Evolutionary conservation across 2,113 vertebrate genomes (phyloP).

Genomic region (Neolamprologus devosi): DNA sequence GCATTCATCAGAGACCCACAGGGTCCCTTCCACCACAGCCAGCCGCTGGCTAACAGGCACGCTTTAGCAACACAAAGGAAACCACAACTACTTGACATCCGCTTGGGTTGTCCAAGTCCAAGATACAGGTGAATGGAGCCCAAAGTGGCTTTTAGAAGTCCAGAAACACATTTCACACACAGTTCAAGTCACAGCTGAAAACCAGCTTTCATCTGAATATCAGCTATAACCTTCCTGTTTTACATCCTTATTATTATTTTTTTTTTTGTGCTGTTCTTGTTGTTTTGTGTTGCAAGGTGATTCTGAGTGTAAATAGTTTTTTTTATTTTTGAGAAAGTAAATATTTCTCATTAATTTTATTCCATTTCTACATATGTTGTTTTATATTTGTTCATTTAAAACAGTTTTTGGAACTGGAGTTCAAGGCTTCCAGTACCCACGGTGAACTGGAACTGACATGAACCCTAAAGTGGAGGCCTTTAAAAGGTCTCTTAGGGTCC

Average conservation of each 20-base stretch:
- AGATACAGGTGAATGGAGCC: neutral
- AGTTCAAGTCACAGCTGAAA: neutral
- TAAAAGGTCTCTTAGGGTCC: neutral
- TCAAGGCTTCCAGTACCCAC: neutral
- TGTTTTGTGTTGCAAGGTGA: neutral
- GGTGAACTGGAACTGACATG: neutral
- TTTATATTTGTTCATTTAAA: neutral
- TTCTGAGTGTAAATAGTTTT: neutral
- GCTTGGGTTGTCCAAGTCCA: neutral
- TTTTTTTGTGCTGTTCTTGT: neutral
- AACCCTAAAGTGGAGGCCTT: neutral
- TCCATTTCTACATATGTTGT: neutral
- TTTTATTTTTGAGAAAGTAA: neutral
- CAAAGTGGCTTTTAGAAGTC: neutral
- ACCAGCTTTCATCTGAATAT: neutral
- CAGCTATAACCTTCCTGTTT: neutral
- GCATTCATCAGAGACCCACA: constrained; percentile 45
- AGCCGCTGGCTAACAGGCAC: neutral
- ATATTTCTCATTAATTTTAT: neutral
- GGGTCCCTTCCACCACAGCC: neutral
- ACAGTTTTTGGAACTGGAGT: neutral
- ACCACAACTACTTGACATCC: neutral
- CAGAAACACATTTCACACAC: neutral
- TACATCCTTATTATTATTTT: neutral
- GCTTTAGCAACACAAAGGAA: constrained; percentile 22